Percentiles rank a stretch among this genome's conserved stretches.
Conservation (phyloP, 1,140 invertebrate species). For the Prorops nasuta region DNA sequence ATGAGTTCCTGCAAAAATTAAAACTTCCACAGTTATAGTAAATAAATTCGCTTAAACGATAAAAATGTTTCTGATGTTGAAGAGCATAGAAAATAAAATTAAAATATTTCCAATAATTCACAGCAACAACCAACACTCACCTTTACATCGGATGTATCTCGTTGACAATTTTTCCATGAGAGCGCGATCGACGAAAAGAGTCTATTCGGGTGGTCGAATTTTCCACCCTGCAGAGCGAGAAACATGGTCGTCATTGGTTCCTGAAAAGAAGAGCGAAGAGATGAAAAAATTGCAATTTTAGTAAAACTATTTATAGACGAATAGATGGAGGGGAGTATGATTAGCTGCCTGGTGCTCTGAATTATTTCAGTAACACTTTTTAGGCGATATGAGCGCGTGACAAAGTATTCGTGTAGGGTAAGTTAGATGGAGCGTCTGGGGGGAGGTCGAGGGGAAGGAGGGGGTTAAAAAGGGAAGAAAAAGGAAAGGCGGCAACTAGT, state of each 20-base stretch:
- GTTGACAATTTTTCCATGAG: conserved; percentile 98
- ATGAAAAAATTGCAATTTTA: background rate
- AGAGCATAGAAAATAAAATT: background rate
- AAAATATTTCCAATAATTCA: conserved; percentile 4
- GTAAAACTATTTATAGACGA: background rate
- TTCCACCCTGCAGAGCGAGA: conserved; percentile 95
- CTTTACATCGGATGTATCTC: conserved; percentile 98
- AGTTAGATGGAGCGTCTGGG: no score
- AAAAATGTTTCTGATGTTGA: no score
- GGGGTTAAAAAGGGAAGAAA: no score
- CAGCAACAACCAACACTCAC: conserved; percentile 52
- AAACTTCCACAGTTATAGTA: background rate
- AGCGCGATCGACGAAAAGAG: conserved; percentile 91
- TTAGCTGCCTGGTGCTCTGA: no score
- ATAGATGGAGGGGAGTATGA: no score
- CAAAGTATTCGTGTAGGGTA: no score
- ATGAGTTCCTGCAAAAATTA: conserved; percentile 79
- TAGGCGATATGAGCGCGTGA: no score
- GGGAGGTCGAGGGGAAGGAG: conserved; percentile 26
- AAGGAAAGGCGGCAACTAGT: conserved; percentile 30
- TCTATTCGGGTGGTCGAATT: conserved; percentile 97
- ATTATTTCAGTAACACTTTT: no score
- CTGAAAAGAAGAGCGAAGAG: conserved; percentile 54
- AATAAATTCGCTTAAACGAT: background rate
- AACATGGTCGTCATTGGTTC: conserved; percentile 99